Evolutionary conservation across 2,797 vertebrate species (phyloP).

Genomic region (Petrocephalus schoutedeni): DNA sequence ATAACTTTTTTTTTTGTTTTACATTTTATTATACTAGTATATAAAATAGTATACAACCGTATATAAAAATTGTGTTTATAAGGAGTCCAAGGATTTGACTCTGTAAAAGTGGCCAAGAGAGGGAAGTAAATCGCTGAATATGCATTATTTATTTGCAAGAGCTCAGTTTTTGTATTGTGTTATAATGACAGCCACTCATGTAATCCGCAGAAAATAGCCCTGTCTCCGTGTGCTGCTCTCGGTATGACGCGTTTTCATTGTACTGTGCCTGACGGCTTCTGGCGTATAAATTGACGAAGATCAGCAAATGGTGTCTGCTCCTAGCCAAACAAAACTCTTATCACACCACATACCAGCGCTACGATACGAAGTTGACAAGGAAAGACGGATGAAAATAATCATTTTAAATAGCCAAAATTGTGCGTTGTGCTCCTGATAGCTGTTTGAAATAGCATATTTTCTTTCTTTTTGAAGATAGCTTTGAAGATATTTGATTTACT

Average conservation of each 20-base stretch:
- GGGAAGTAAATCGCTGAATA: no score
- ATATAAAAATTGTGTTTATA: background rate
- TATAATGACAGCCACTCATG: background rate
- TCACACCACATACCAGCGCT: background rate
- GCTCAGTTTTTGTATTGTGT: no score
- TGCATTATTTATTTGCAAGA: no score
- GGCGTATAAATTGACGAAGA: background rate
- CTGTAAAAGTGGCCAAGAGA: no score
- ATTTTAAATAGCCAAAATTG: background rate
- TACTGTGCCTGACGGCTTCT: background rate
- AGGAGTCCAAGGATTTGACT: background rate
- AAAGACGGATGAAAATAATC: background rate
- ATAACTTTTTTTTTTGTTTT: background rate
- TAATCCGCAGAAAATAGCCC: background rate
- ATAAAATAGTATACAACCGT: background rate
- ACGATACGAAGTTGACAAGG: background rate
- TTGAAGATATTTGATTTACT: background rate
- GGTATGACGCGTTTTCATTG: background rate
- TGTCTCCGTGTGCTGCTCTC: no score
- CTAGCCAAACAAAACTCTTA: background rate
- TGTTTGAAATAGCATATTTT: background rate
- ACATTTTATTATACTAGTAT: background rate
- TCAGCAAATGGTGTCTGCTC: background rate
- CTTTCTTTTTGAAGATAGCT: background rate
- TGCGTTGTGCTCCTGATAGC: background rate